A percentile compares a stretch with the other conserved stretches of the same genome.
These are phyloP conservation scores for Paramormyrops kingsleyae DNA, from an alignment of 2,113 vertebrate species.

Conservation along the genomic window DNA sequence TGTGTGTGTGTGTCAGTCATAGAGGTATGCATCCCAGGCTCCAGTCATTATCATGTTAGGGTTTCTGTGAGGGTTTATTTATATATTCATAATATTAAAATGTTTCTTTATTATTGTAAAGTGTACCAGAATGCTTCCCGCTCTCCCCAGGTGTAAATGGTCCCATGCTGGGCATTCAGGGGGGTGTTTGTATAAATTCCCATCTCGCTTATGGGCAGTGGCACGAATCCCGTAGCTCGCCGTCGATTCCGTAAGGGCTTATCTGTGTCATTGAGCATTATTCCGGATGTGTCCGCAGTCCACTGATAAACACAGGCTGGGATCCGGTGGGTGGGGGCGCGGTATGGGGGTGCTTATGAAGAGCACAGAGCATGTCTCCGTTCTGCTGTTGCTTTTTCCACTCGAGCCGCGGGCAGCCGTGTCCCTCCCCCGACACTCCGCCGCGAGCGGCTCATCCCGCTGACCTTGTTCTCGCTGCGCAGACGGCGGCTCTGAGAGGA, in stretches of 20 bases:
- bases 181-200: neutral
- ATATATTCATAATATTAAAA: neutral
- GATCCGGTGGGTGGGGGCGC: too few relatives aligned
- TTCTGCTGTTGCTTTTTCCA: neutral
- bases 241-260: too few relatives aligned
- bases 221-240: too few relatives aligned
- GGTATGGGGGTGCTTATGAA: neutral
- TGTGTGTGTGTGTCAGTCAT: neutral
- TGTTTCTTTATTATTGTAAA: neutral
- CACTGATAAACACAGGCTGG: too few relatives aligned
- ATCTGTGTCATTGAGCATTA: too few relatives aligned
- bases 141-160: neutral
- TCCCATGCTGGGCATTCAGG: neutral
- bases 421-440: neutral
- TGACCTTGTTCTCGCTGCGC: neutral
- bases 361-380: neutral
- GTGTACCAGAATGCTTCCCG: neutral
- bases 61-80: neutral
- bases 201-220: too few relatives aligned
- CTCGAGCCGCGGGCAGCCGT: too few relatives aligned
- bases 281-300: too few relatives aligned
- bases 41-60: neutral
- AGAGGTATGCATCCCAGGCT: neutral
- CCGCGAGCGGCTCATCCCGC: neutral
- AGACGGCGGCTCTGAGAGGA: conserved; percentile 9